Base-by-base conservation (phyloP, 2,888 invertebrate species). In the Brachyopa scutellaris region DNA sequence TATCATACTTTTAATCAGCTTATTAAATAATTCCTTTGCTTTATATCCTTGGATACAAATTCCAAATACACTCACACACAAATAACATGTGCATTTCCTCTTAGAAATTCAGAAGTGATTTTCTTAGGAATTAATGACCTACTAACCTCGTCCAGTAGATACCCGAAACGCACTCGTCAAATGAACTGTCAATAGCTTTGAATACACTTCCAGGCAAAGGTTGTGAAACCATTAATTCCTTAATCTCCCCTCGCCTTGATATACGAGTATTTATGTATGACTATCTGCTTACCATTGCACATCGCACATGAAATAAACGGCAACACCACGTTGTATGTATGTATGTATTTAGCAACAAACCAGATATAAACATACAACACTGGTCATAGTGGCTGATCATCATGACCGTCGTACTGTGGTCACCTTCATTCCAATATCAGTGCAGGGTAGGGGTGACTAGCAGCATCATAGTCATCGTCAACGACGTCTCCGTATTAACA, bases 401-500 rank as follows among this genome's bases (percentile, higher is more conserved):
- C 53, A 55, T 47, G 38, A 26, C 17, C 38, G 64, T 73, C 66
- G 70, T 15, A 29, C 15, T 3, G 6, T 26, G 26, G 45, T 33
- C 51, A 42, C 19, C 13, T 11, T 47, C 17, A 13, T 69, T 11
- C n/a, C n/a, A n/a, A n/a, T n/a, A n/a, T n/a, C n/a, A n/a, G 29
- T 53, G 23, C 21, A 67, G 49, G 26, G 4, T 26, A 26, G 4
- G 26, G 6, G 4, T 5, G 3, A 26, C 3, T 5, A 3, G 26
- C 19, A 9, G 8, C 11, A 4, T 38, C 7, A 36, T 36, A 21
- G 38, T 40, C 42, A 23, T 33, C 70, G 42, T 29, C 31, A 51
- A 29, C 51, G 42, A 76, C 36, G 31, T 73, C 61, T 55, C 49
- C 47, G 67, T 45, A 82, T 82, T 82, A 82, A 82, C 82, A 77